These are phyloP conservation scores for Manacus vitellinus DNA, from an alignment of 2,113 vertebrate genomes.

Conservation along the genomic window DNA sequence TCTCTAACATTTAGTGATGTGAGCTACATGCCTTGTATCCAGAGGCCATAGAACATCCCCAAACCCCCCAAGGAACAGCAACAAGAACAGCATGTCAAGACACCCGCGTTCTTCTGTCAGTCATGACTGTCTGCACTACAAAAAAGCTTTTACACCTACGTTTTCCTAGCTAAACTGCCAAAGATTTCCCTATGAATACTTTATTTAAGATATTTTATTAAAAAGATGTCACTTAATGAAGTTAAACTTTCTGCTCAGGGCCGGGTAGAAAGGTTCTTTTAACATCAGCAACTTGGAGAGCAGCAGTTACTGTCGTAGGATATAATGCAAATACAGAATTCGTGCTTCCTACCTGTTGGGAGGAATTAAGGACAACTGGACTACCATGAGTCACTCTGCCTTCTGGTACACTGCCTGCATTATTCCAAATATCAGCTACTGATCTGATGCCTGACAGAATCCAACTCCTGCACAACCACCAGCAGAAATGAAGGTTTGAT, in stretches of 20 bases:
- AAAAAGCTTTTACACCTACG: background rate
- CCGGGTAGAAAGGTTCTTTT: background rate
- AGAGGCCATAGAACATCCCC: background rate
- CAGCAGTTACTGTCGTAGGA: accelerated
- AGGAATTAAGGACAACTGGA: background rate
- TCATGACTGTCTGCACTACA: background rate
- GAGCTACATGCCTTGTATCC: background rate
- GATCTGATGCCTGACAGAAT: background rate
- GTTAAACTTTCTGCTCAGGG: background rate
- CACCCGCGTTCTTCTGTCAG: background rate
- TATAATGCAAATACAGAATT: background rate
- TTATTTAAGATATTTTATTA: background rate
- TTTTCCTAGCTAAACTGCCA: background rate
- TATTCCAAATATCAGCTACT: background rate
- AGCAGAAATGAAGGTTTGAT: background rate
- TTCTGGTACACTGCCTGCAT: background rate
- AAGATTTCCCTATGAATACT: background rate
- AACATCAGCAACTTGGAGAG: background rate
- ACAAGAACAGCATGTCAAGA: background rate
- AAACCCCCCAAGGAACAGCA: background rate
- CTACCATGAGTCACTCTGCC: background rate
- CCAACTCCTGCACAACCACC: background rate
- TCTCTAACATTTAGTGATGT: background rate
- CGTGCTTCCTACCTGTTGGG: background rate
- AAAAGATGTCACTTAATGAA: background rate